These are phyloP conservation scores for Amblyopsis rosae DNA, from an alignment of 2,113 vertebrate species.

Conservation along the genomic window DNA sequence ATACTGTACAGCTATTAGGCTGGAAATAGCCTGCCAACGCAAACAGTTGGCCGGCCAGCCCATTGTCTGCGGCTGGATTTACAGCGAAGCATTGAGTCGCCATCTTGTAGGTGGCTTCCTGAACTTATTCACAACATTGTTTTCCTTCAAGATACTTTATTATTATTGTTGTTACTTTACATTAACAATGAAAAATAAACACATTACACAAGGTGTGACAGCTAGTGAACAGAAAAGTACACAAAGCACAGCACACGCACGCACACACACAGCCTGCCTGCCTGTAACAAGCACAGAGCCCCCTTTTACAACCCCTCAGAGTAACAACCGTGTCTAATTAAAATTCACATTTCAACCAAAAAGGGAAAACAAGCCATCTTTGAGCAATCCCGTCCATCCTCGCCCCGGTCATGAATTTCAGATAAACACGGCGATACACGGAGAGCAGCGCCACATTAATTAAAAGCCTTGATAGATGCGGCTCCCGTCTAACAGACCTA, in stretches of 20 bases:
- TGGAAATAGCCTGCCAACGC: constrained; percentile 91
- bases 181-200: constrained; percentile 68
- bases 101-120: constrained; percentile 63
- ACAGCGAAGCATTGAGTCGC: constrained; percentile 71
- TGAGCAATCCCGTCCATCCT: constrained; percentile 65
- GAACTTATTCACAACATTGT: constrained; percentile 55
- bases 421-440: constrained; percentile 68
- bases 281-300: constrained; percentile 61
- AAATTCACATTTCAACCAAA: constrained; percentile 71
- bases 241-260: neutral
- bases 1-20: constrained; percentile 92
- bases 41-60: constrained; percentile 79
- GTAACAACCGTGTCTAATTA: constrained; percentile 72
- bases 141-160: constrained; percentile 49
- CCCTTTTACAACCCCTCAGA: constrained; percentile 65
- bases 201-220: constrained; percentile 59
- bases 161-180: too few species aligned
- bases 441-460: constrained; percentile 71
- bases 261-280: constrained; percentile 17
- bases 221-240: constrained; percentile 49
- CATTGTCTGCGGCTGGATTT: constrained; percentile 92
- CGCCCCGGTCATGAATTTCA: constrained; percentile 66
- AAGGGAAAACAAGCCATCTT: constrained; percentile 66
- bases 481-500: constrained; percentile 74
- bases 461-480: constrained; percentile 74